A percentile compares a stretch with the other conserved stretches of the same genome.
phyloP scores from a whole-genome alignment of 2,888 invertebrate genomes.

The Priocnemis perturbator region DNA sequence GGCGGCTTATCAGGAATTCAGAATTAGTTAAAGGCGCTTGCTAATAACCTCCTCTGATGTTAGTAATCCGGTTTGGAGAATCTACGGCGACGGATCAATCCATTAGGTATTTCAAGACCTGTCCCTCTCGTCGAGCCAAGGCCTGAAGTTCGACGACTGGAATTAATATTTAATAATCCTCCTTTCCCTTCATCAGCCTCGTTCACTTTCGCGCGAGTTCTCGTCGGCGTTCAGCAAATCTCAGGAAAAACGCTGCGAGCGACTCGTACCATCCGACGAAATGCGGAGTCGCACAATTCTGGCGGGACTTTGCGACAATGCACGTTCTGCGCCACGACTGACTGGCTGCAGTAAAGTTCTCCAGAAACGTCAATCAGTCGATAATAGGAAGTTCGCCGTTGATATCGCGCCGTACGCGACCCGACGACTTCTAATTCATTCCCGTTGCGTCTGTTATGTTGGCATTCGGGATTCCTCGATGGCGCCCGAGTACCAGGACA shows the following conservation, averaged over 20 bases:
- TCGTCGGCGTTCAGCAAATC: not conserved
- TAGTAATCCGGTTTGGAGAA: conserved; percentile 35
- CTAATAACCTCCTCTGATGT: conserved; percentile 38
- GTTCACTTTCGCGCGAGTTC: not conserved
- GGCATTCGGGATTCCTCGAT: too few species aligned
- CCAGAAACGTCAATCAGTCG: not conserved
- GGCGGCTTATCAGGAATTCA: conserved; percentile 26
- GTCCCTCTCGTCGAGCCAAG: conserved; percentile 16
- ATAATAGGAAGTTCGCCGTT: not conserved
- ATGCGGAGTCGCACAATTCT: too few species aligned
- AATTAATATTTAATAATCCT: conserved; percentile 23
- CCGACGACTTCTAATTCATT: conserved; percentile 2
- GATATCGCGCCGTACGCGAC: not conserved
- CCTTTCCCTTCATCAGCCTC: not conserved
- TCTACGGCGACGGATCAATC: conserved; percentile 34
- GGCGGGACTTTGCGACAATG: too few species aligned
- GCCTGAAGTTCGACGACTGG: not conserved
- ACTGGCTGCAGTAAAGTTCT: not conserved
- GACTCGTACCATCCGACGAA: too few species aligned
- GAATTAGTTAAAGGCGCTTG: conserved; percentile 33
- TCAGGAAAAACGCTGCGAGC: too few species aligned
- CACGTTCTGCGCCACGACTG: too few species aligned
- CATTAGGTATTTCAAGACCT: conserved; percentile 34
- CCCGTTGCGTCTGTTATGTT: not conserved
- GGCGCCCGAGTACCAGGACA: too few species aligned